A percentile compares a stretch with the other conserved stretches of the same genome.
Conservation (phyloP, 2,797 vertebrate genomes). For the Sebastiscus tertius region DNA sequence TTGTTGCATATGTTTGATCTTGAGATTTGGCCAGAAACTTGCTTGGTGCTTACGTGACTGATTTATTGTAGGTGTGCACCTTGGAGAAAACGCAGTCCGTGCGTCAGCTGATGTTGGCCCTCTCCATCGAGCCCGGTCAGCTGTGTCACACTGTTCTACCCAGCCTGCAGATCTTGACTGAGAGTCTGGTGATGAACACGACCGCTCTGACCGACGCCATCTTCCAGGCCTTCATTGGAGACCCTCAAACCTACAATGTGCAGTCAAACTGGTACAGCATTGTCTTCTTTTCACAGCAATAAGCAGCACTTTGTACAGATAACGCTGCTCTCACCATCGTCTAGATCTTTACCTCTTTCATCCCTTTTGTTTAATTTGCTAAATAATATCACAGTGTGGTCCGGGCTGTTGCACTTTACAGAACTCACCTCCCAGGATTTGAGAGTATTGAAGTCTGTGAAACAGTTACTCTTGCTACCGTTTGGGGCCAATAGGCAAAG, state of each 20-base stretch:
- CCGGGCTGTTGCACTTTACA: not conserved
- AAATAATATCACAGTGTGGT: not conserved
- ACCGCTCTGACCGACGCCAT: slow-evolving; percentile 56
- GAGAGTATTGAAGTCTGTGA: not conserved
- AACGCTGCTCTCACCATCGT: not conserved
- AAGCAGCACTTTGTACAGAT: not conserved
- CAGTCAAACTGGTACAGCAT: slow-evolving; percentile 73
- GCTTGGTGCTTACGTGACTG: not conserved
- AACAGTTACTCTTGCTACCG: not conserved
- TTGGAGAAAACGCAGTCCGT: slow-evolving; percentile 65
- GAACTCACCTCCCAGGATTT: not conserved
- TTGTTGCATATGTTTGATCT: not conserved
- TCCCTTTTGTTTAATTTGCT: not conserved
- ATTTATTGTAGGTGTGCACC: slow-evolving; percentile 73
- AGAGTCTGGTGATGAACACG: slow-evolving; percentile 47
- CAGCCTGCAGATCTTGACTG: slow-evolving; percentile 52
- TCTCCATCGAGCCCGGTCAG: slow-evolving; percentile 66
- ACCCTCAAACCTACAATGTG: slow-evolving; percentile 73
- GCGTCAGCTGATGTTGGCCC: slow-evolving; percentile 33
- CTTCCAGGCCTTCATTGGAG: slow-evolving; percentile 74
- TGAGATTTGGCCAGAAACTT: not conserved
- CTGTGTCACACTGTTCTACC: slow-evolving; percentile 74
- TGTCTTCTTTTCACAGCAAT: not conserved
- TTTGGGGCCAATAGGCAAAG: not conserved
- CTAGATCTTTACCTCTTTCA: not conserved